Evolutionary conservation across 2,113 vertebrate genomes (phyloP), one percentile per base, ranked within the genome.

Genomic region (Paracanthobrama guichenoti): DNA sequence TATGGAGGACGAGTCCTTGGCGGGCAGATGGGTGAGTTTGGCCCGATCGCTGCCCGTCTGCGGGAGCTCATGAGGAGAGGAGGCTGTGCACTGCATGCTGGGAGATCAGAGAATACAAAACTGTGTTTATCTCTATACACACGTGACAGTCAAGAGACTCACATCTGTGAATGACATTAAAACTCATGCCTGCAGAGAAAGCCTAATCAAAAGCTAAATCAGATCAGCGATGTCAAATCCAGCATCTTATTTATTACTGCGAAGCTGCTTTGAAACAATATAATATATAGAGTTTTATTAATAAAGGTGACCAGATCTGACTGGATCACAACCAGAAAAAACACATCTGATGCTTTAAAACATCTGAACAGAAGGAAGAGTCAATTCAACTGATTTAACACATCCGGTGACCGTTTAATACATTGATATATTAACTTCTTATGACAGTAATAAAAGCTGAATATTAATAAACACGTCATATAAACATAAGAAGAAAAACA

Each of bases 1-100:
- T 59, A 90, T 90, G 1, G 90, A 91, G 0, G 88, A 69, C 0
- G 86, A 88, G 6, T 95, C 94, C 85, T 91, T 94, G 53, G 91
- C 88, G 28, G 89, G 22, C 1, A 87, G 67, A 79, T 92, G 92
- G 1, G 88, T 87, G 57, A 92, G 84, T 81, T 93, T 92, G 0
- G 79, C 89, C 4, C 88, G 86, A 10, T 93, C 93, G 10, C 88
- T 90, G 13, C 80, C 0, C 14, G 79, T 50, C 80, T 92, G 92
- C 0, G 85, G 83, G 42, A 88, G 31, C 12, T 94, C 94, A 64
- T 89, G 92, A 89, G 31, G 79, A 57, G 79, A 81, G 4, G 79
- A 71, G 20, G 18, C 50, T 39, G 24, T 50, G 42, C 90, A 84
- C 88, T 90, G 89, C 71, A 82, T 89, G 44, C 67, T 84, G 82